These are phyloP conservation scores for Hylia prasina DNA, from an alignment of 2,113 vertebrate species.

Conservation along the genomic window DNA sequence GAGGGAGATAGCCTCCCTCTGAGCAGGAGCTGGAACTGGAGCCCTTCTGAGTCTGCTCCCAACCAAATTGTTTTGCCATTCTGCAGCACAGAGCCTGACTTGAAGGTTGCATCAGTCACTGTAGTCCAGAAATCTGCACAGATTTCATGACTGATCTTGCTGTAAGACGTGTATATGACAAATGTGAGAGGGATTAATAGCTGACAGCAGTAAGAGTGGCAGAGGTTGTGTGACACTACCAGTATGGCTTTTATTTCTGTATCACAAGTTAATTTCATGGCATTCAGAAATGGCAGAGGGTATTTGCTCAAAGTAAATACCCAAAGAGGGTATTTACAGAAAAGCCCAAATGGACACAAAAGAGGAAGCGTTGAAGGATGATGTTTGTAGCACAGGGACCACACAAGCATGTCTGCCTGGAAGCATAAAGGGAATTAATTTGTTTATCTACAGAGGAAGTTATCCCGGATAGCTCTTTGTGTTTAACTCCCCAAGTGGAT, in stretches of 20 bases:
- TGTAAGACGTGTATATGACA: background rate
- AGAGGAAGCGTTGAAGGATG: background rate
- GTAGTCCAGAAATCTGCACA: background rate
- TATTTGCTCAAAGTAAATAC: background rate
- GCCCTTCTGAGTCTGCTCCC: background rate
- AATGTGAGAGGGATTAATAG: background rate
- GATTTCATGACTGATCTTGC: background rate
- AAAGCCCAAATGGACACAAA: too few species aligned
- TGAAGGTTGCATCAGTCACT: background rate
- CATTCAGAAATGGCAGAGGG: background rate
- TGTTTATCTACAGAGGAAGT: conserved; percentile 35
- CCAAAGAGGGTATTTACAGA: too few species aligned
- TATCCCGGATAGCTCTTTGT: conserved; percentile 28
- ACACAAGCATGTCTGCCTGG: conserved; percentile 16
- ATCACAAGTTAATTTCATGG: background rate
- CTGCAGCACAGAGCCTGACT: background rate
- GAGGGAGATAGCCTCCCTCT: background rate
- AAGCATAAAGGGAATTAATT: conserved; percentile 40
- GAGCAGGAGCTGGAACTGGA: background rate
- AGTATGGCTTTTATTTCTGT: background rate
- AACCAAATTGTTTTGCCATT: background rate
- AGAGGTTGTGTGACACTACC: background rate
- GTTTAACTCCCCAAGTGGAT: background rate
- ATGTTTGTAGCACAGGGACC: conserved; percentile 13
- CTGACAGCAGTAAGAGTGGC: background rate